These are phyloP conservation scores for Podarcis raffonei DNA, from an alignment of 2,113 vertebrate species.

Conservation along the genomic window DNA sequence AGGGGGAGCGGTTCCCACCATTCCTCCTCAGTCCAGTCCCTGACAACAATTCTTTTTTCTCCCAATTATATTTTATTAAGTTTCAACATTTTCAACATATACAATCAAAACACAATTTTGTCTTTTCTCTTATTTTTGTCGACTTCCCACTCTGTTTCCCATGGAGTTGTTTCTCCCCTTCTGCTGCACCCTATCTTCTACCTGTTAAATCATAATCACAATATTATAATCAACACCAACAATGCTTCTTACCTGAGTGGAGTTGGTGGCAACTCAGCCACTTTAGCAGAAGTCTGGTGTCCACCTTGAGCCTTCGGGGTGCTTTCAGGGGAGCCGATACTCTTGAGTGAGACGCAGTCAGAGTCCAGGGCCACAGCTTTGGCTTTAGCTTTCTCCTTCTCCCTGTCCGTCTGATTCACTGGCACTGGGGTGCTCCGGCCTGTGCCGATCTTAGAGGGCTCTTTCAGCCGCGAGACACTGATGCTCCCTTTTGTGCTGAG, in stretches of 20 bases:
- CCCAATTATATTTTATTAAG: no score
- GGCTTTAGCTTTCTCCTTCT: constrained; percentile 94
- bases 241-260: constrained; percentile 82
- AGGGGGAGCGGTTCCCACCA: no score
- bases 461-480: constrained; percentile 81
- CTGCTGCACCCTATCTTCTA: background rate
- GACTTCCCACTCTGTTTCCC: no score
- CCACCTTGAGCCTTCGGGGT: constrained; percentile 81
- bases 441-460: constrained; percentile 78
- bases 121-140: no score
- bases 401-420: constrained; percentile 93
- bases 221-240: background rate
- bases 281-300: constrained; percentile 78
- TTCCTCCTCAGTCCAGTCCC: no score
- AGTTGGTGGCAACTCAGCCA: constrained; percentile 82
- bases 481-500: constrained; percentile 81
- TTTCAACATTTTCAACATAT: no score
- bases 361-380: constrained; percentile 90
- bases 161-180: no score
- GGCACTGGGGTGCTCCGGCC: constrained; percentile 77
- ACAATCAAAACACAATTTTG: no score
- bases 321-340: constrained; percentile 76
- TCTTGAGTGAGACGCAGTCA: constrained; percentile 79
- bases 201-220: background rate
- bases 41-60: no score